phyloP scores from a whole-genome alignment of 2,113 vertebrate species.

The Myotis davidii region DNA sequence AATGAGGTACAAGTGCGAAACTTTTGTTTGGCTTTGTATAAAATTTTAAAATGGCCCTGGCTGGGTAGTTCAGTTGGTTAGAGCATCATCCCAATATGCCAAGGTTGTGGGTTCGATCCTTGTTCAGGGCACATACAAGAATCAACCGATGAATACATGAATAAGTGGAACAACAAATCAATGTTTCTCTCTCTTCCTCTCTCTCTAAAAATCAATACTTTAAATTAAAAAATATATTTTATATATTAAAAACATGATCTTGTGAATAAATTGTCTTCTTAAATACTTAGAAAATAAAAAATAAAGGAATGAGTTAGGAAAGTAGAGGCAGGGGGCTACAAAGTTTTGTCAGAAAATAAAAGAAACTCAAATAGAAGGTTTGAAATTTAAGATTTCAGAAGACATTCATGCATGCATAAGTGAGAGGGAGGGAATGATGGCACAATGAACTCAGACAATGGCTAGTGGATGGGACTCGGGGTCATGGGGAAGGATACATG shows the following conservation, averaged over 20 bases:
- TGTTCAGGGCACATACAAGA: not conserved
- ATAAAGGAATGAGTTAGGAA: not conserved
- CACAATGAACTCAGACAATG: not conserved
- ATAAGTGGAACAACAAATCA: not conserved
- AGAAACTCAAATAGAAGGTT: not conserved
- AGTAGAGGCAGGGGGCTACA: not conserved
- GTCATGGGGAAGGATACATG: not conserved
- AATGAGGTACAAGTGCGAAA: not conserved
- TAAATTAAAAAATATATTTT: not conserved
- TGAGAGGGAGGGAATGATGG: not conserved
- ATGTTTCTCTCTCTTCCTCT: not conserved
- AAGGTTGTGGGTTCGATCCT: not conserved
- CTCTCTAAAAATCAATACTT: not conserved
- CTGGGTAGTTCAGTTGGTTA: not conserved
- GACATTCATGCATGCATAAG: not conserved
- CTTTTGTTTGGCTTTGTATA: not conserved
- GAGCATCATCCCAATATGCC: not conserved
- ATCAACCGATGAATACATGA: not conserved
- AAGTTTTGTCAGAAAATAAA: not conserved
- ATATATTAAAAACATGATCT: not conserved
- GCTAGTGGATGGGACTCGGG: not conserved
- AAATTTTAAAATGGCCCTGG: not conserved
- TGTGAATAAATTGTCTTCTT: not conserved
- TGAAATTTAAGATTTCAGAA: slow-evolving; percentile 1
- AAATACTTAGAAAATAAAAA: slow-evolving; percentile 37